These are phyloP conservation scores for Mimumesa dahlbomi DNA, from an alignment of 2,888 invertebrate species.

Conservation along the genomic window DNA sequence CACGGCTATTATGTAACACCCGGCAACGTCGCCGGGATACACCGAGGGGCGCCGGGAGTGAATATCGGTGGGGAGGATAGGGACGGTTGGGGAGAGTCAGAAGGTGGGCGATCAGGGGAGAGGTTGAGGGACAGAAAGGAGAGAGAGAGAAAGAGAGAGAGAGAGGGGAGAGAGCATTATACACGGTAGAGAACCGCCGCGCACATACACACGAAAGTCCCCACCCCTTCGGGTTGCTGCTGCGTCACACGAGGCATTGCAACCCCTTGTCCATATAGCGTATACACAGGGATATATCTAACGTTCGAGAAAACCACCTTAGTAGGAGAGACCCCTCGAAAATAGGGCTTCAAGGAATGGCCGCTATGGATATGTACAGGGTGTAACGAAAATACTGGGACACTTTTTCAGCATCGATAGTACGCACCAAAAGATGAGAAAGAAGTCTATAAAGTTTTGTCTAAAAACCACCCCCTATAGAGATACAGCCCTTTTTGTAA, in stretches of 20 bases:
- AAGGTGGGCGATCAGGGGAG: constrained; percentile 44
- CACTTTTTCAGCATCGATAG: no score
- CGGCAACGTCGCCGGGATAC: constrained; percentile 75
- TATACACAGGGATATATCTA: constrained; percentile 1
- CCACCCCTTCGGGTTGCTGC: constrained; percentile 58
- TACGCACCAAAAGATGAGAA: no score
- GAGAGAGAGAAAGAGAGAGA: constrained; percentile 12
- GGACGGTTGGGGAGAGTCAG: constrained; percentile 47
- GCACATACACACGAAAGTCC: constrained; percentile 44
- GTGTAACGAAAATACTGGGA: not conserved
- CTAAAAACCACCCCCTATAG: no score
- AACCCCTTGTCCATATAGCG: constrained; percentile 68
- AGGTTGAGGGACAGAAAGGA: constrained; percentile 21
- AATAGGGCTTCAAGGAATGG: constrained; percentile 29
- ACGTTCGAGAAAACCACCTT: constrained; percentile 46
- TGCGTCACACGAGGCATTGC: constrained; percentile 74
- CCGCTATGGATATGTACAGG: constrained; percentile 3
- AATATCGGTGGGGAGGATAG: constrained; percentile 54
- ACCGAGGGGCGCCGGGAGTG: constrained; percentile 59
- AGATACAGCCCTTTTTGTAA: no score
- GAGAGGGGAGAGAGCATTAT: constrained; percentile 44
- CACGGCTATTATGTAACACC: constrained; percentile 78
- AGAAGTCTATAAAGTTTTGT: no score
- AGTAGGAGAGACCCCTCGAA: constrained; percentile 34
- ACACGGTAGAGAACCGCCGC: constrained; percentile 48